Conservation (phyloP, 2,113 vertebrate genomes). For the Pelodiscus sinensis region DNA sequence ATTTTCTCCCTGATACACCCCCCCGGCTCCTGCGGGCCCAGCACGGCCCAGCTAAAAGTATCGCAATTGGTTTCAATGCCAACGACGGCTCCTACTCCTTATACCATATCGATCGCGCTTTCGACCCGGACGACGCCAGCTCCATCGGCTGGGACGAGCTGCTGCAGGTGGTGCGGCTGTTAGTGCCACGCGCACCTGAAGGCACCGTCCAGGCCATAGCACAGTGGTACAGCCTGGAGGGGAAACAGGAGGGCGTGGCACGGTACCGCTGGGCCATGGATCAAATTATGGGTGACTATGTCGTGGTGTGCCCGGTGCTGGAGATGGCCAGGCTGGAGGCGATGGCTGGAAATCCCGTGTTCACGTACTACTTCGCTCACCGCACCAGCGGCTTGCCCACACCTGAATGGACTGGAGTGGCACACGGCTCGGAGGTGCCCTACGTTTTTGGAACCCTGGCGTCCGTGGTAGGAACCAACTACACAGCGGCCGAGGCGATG, state of each 20-base stretch:
- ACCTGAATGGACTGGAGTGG: slow-evolving; percentile 82
- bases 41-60: slow-evolving; percentile 63
- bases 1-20: slow-evolving; percentile 71
- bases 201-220: slow-evolving; percentile 36
- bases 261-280: slow-evolving; percentile 73
- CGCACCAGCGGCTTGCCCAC: slow-evolving; percentile 75
- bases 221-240: slow-evolving; percentile 77
- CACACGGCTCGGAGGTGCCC: slow-evolving; percentile 80
- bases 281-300: slow-evolving; percentile 65
- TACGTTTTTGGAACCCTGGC: slow-evolving; percentile 81
- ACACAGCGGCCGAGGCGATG: slow-evolving; percentile 69
- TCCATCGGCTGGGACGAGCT: slow-evolving; percentile 73
- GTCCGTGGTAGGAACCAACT: background rate
- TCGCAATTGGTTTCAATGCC: slow-evolving; percentile 74
- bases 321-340: slow-evolving; percentile 69
- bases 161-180: slow-evolving; percentile 33
- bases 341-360: slow-evolving; percentile 57
- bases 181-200: slow-evolving; percentile 19
- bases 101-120: slow-evolving; percentile 60
- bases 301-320: slow-evolving; percentile 69
- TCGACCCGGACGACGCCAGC: slow-evolving; percentile 53
- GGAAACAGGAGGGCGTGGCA: slow-evolving; percentile 29
- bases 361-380: slow-evolving; percentile 79
- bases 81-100: slow-evolving; percentile 78
- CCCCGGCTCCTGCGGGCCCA: slow-evolving; percentile 57